These are phyloP conservation scores for Clanis bilineata DNA, from an alignment of 2,888 invertebrate genomes.

Conservation along the genomic window DNA sequence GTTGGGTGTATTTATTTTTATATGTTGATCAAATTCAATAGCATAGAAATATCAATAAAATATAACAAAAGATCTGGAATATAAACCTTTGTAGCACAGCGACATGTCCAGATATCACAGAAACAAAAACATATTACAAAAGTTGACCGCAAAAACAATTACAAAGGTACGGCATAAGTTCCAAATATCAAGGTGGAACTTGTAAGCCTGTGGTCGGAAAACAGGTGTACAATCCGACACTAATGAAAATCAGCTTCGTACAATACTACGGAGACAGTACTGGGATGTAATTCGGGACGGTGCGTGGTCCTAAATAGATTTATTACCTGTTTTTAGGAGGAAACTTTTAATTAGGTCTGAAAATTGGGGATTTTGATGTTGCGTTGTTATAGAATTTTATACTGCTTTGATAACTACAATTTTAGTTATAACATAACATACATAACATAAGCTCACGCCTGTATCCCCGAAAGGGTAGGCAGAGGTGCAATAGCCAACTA, in stretches of 20 bases:
- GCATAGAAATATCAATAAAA: too few relatives aligned
- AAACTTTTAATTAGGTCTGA: neutral
- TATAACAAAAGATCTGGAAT: neutral
- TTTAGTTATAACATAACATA: too few relatives aligned
- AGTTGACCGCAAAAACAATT: constrained; percentile 15
- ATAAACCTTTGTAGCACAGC: neutral
- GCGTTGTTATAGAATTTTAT: neutral
- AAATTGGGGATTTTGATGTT: neutral
- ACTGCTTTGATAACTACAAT: too few relatives aligned
- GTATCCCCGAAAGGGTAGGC: too few relatives aligned
- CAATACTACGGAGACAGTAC: constrained; percentile 15
- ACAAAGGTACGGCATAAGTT: neutral
- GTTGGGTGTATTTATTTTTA: too few relatives aligned
- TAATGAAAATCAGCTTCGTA: constrained; percentile 20
- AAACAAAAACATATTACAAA: neutral
- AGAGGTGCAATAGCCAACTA: too few relatives aligned
- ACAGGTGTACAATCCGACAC: constrained; percentile 18
- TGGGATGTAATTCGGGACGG: neutral
- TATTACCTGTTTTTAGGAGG: neutral
- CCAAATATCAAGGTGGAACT: constrained; percentile 11
- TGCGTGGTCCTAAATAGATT: neutral
- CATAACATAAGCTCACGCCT: too few relatives aligned
- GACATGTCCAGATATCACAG: neutral
- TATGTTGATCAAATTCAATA: too few relatives aligned
- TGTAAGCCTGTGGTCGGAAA: constrained; percentile 16